phyloP scores from a whole-genome alignment of 2,797 vertebrate genomes.

The Anableps anableps region DNA sequence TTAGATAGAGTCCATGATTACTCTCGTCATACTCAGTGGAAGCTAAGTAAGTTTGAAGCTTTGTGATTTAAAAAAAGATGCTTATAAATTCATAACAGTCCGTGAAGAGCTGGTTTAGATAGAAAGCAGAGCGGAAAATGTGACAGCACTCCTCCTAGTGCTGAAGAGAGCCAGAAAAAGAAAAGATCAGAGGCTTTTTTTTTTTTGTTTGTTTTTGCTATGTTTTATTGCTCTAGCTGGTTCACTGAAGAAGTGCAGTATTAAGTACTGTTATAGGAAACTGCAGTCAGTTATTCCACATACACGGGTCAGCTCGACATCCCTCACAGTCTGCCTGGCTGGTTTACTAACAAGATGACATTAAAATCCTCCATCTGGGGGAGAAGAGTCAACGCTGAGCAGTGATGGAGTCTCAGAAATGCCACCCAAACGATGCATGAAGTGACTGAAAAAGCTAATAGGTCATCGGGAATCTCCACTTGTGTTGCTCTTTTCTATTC shows the following conservation, averaged over 20 bases:
- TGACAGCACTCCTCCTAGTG: conserved; percentile 39
- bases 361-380: conserved; percentile 47
- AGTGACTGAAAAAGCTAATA: conserved; percentile 15
- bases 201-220: conserved; percentile 37
- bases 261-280: conserved; percentile 50
- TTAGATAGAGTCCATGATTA: conserved; percentile 40
- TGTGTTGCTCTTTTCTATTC: background rate
- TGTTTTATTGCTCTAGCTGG: conserved; percentile 46
- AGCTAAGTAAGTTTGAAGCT: conserved; percentile 27
- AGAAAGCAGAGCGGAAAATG: conserved; percentile 39
- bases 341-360: conserved; percentile 50
- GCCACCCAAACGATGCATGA: conserved; percentile 25
- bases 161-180: conserved; percentile 27
- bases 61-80: conserved; percentile 32
- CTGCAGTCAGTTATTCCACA: conserved; percentile 62
- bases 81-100: conserved; percentile 11
- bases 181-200: conserved; percentile 14
- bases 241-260: conserved; percentile 30
- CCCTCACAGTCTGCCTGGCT: conserved; percentile 31
- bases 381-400: background rate
- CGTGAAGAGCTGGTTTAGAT: conserved; percentile 10
- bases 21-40: conserved; percentile 31
- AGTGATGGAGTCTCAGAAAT: conserved; percentile 20
- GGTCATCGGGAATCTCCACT: conserved; percentile 50
- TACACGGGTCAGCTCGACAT: conserved; percentile 48